Evolutionary conservation across 2,888 invertebrate genomes (phyloP).

Genomic region (Homarus gammarus): DNA sequence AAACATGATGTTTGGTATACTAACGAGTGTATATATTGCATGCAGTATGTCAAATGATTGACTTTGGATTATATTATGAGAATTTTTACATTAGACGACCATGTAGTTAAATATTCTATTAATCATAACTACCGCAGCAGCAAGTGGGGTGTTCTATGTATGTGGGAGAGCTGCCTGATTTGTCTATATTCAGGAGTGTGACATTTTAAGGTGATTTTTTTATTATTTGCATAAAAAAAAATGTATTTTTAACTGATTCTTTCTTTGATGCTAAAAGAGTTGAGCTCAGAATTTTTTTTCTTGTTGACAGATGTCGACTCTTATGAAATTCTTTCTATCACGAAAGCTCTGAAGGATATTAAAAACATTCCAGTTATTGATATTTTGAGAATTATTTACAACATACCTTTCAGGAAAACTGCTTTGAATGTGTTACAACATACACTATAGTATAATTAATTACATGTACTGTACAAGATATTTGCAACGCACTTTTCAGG

Average conservation of each 20-base stretch:
- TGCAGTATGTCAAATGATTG: neutral
- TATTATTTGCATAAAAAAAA: neutral
- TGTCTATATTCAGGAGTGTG: neutral
- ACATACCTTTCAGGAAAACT: no score
- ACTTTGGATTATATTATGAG: neutral
- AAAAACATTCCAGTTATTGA: neutral
- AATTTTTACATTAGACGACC: no score
- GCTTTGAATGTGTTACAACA: neutral
- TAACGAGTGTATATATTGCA: no score
- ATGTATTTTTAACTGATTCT: neutral
- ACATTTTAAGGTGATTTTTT: neutral
- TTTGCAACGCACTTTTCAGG: neutral
- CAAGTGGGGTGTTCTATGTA: neutral
- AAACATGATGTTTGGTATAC: no score
- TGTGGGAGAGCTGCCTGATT: neutral
- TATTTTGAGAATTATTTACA: neutral
- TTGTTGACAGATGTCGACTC: neutral
- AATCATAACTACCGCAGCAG: neutral
- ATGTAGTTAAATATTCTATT: neutral
- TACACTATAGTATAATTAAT: neutral
- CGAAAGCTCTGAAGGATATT: neutral
- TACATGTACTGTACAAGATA: conserved; percentile 2
- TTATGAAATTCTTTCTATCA: neutral
- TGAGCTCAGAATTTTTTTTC: neutral
- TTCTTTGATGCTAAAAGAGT: neutral